Evolutionary conservation across 2,888 invertebrate genomes (phyloP).

Genomic region (Laspeyria flexula): DNA sequence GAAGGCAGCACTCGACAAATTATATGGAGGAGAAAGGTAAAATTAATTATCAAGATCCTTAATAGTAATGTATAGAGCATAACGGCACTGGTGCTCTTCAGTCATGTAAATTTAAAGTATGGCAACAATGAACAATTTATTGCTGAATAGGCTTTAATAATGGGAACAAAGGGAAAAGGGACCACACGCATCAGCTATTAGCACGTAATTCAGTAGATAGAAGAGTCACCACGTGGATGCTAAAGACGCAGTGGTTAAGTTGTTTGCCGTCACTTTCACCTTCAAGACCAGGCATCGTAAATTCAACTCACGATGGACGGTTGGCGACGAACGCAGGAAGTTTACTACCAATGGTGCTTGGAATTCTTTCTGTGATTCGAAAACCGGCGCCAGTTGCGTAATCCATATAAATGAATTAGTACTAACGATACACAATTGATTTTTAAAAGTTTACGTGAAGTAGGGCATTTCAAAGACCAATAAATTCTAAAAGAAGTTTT

Average conservation of each 20-base stretch:
- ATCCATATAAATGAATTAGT: constrained; percentile 25
- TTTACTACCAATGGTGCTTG: constrained; percentile 45
- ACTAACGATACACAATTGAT: not conserved
- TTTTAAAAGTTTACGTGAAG: too few relatives aligned
- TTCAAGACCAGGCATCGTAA: constrained; percentile 51
- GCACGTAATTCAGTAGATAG: constrained; percentile 48
- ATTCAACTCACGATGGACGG: constrained; percentile 63
- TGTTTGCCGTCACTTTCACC: constrained; percentile 68
- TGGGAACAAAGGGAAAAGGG: constrained; percentile 38
- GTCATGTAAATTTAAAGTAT: constrained; percentile 30
- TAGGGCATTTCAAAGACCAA: not conserved
- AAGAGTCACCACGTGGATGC: constrained; percentile 40
- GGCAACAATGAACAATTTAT: constrained; percentile 34
- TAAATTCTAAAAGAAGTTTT: not conserved
- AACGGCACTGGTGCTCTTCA: constrained; percentile 9
- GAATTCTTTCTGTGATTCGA: constrained; percentile 57
- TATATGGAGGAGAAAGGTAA: constrained; percentile 93
- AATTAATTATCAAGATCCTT: not conserved
- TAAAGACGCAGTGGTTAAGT: constrained; percentile 42
- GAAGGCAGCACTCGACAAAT: constrained; percentile 69
- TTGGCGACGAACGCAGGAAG: constrained; percentile 59
- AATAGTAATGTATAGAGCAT: not conserved
- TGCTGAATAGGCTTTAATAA: constrained; percentile 31
- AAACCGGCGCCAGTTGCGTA: constrained; percentile 51
- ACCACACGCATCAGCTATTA: constrained; percentile 55